These are phyloP conservation scores for Polyploca ridens DNA, from an alignment of 2,888 invertebrate genomes.

Conservation along the genomic window DNA sequence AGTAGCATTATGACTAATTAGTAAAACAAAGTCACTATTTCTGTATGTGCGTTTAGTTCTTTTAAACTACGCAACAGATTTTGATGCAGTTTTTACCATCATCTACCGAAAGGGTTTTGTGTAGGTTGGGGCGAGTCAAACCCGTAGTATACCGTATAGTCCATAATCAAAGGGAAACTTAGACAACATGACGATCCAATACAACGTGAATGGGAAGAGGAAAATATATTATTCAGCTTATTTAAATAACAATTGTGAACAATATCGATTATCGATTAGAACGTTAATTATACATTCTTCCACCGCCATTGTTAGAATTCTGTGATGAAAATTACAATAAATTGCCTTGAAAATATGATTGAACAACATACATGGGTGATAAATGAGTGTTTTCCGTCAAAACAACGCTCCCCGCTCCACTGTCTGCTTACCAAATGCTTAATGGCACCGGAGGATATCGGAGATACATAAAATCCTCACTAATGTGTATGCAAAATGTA, in stretches of 20 bases:
- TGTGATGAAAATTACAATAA: slow-evolving; percentile 38
- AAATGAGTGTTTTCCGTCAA: slow-evolving; percentile 38
- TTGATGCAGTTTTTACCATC: too few relatives aligned
- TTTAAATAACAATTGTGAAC: background rate
- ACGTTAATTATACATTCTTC: slow-evolving; percentile 16
- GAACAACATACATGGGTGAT: slow-evolving; percentile 34
- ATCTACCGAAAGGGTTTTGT: too few relatives aligned
- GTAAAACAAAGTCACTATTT: too few relatives aligned
- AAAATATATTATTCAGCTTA: background rate
- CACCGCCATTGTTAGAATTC: slow-evolving; percentile 14
- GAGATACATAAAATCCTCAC: slow-evolving; percentile 14
- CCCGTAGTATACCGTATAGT: background rate
- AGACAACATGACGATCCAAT: background rate
- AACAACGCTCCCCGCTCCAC: slow-evolving; percentile 25
- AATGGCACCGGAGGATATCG: slow-evolving; percentile 35
- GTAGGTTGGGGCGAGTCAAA: background rate
- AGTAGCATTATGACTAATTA: too few relatives aligned
- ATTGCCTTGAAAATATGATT: slow-evolving; percentile 37
- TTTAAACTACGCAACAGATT: too few relatives aligned
- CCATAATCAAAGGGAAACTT: background rate
- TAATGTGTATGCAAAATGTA: slow-evolving; percentile 13
- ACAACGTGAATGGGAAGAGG: background rate
- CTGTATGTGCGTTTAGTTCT: too few relatives aligned
- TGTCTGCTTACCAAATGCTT: slow-evolving; percentile 36
- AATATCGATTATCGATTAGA: background rate